These are phyloP conservation scores for Herpetotheres cachinnans DNA, from an alignment of 2,113 vertebrate genomes.

Conservation along the genomic window DNA sequence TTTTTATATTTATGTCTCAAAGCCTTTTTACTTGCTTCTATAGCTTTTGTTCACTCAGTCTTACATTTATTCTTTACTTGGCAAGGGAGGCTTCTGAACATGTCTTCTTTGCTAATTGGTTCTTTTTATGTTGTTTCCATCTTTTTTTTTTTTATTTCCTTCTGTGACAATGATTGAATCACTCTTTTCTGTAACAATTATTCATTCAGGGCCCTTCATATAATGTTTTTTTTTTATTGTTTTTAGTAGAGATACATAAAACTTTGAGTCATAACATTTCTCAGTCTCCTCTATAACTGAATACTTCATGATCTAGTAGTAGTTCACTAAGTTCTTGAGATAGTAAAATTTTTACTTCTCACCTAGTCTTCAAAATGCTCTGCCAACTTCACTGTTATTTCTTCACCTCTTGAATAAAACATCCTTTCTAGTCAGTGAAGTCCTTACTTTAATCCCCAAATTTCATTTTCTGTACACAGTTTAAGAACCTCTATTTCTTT, in stretches of 20 bases:
- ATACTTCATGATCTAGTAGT: not conserved
- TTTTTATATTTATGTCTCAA: not conserved
- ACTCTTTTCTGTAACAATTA: not conserved
- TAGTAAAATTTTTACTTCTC: not conserved
- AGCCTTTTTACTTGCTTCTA: not conserved
- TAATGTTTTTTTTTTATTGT: not conserved
- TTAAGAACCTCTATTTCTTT: not conserved
- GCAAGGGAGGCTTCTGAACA: not conserved
- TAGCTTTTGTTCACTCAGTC: not conserved
- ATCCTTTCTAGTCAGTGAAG: not conserved
- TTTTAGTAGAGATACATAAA: not conserved
- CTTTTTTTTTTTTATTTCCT: not conserved
- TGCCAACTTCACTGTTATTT: not conserved
- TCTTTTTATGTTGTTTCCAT: not conserved
- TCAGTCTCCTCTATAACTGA: not conserved
- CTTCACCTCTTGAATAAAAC: not conserved
- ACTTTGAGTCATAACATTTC: not conserved
- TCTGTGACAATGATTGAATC: not conserved
- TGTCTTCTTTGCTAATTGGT: not conserved
- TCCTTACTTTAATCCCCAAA: not conserved
- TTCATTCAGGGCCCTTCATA: not conserved
- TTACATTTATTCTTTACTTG: not conserved
- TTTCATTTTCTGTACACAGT: not conserved
- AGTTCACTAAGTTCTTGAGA: not conserved
- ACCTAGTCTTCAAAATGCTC: not conserved